Evolutionary conservation across 2,888 invertebrate genomes (phyloP), one percentile per base, ranked within the genome.

Genomic region (Euplexia lucipara): DNA sequence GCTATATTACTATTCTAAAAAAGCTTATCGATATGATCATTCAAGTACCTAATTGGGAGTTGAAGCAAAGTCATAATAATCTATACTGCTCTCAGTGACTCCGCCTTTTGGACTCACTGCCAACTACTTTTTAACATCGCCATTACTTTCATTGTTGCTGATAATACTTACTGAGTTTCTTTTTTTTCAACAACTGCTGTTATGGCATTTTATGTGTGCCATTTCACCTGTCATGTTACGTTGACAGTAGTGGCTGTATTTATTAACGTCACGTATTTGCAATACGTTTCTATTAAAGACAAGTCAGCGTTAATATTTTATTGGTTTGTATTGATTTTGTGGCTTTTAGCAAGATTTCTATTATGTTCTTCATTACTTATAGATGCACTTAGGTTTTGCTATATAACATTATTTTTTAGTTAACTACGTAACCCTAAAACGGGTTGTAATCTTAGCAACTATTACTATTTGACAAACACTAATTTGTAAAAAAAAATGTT

Each of bases 151-250:
- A 42, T 35, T 16, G 2, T 20, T 3, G 8, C n/a, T 3, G 2
- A n/a, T n/a, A n/a, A n/a, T 2, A 9, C 2, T 26, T 26, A 26
- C 26, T 26, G 5, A 26, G 26, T 26, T 2, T 5, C 26, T 26
- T 22, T 53, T 16, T 44, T 30, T 14, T 18, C 39, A 34, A 37
- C 6, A 39, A 51, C 16, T n/a, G 44, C 18, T 39, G 20, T n/a
- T 32, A 10, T 10, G 37, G 54, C 53, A 37, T 32, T 60, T 54
- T 42, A 42, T 47, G 16, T 30, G 32, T 37, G 18, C 61, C 54
- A 47, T 51, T 60, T 68, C 51, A 42, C 41, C 26, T 68, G 61
- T 42, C 54, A 47, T 37, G 32, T 68, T 39, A 52, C 9, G 20
- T 47, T 42, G 61, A 18, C 49, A 56, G 12, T 12, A 20, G 32